These are phyloP conservation scores for Salvelinus alpinus DNA, from an alignment of 2,113 vertebrate species.

Conservation along the genomic window DNA sequence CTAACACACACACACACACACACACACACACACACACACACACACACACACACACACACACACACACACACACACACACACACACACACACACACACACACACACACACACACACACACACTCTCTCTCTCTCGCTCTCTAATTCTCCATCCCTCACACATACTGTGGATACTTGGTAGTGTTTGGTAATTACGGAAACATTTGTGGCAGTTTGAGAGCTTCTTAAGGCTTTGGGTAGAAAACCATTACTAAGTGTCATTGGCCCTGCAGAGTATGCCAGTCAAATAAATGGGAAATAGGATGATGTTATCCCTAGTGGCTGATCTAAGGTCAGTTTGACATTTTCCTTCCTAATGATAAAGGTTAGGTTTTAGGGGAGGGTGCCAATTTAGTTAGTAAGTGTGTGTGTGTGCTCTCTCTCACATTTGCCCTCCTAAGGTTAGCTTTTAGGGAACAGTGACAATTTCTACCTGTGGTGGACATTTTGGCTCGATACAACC, in stretches of 20 bases:
- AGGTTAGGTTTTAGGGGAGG: no score
- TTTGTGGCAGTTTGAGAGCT: conserved; percentile 16
- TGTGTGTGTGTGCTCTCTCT: no score
- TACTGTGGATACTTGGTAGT: not conserved
- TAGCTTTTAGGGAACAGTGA: no score
- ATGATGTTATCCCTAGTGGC: no score
- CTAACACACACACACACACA: conserved; percentile 30
- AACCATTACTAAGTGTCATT: conserved; percentile 9
- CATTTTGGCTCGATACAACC: not conserved
- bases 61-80: not conserved
- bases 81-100: no score
- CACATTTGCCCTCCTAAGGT: no score
- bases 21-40: conserved; percentile 2
- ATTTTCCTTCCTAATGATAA: no score
- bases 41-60: conserved; percentile 20
- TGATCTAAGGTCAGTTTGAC: no score
- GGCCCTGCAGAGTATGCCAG: not conserved
- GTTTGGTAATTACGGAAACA: conserved; percentile 32
- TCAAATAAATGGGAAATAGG: not conserved
- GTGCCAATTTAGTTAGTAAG: no score
- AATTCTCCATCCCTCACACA: not conserved
- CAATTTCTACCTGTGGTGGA: not conserved
- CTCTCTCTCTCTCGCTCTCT: no score
- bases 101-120: no score
- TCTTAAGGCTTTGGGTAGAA: conserved; percentile 18